phyloP scores from a whole-genome alignment of 30 jellyfish, hydroid and myxozoan species.

The Pseudorhiza aurosa region DNA sequence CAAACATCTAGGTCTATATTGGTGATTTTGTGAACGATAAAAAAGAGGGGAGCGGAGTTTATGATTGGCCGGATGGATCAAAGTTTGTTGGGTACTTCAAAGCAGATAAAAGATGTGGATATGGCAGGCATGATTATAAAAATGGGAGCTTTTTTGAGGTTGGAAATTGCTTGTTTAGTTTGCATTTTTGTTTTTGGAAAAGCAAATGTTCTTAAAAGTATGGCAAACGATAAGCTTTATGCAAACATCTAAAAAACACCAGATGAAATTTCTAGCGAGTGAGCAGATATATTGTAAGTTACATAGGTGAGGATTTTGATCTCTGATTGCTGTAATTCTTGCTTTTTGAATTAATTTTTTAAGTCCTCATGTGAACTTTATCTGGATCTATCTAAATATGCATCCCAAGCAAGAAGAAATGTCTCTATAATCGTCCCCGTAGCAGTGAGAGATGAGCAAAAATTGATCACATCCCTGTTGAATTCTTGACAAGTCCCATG shows the following conservation, averaged over 20 bases:
- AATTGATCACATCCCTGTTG: too few relatives aligned
- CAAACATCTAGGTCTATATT: slow-evolving; percentile 55
- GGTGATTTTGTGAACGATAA: slow-evolving; percentile 84
- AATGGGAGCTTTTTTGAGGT: slow-evolving; percentile 91
- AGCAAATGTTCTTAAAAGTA: neutral
- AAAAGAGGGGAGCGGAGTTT: slow-evolving; percentile 79
- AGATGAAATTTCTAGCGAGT: too few relatives aligned
- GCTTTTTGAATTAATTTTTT: too few relatives aligned
- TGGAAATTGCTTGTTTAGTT: neutral
- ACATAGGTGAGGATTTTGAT: neutral
- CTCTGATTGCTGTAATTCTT: neutral
- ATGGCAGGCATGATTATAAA: slow-evolving; percentile 63
- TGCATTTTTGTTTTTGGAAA: neutral
- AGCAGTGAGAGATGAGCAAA: too few relatives aligned
- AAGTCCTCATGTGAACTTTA: too few relatives aligned
- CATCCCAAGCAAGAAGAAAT: too few relatives aligned
- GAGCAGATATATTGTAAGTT: too few relatives aligned
- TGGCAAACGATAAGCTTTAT: too few relatives aligned
- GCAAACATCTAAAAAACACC: too few relatives aligned
- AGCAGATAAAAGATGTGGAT: slow-evolving; percentile 72
- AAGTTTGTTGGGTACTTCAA: slow-evolving; percentile 76
- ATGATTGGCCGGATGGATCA: slow-evolving; percentile 92
- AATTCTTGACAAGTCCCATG: too few relatives aligned
- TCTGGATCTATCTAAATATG: too few relatives aligned
- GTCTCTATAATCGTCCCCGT: too few relatives aligned